These are phyloP conservation scores for Belonocnema kinseyi DNA, from an alignment of 1,140 invertebrate genomes.

Conservation along the genomic window DNA sequence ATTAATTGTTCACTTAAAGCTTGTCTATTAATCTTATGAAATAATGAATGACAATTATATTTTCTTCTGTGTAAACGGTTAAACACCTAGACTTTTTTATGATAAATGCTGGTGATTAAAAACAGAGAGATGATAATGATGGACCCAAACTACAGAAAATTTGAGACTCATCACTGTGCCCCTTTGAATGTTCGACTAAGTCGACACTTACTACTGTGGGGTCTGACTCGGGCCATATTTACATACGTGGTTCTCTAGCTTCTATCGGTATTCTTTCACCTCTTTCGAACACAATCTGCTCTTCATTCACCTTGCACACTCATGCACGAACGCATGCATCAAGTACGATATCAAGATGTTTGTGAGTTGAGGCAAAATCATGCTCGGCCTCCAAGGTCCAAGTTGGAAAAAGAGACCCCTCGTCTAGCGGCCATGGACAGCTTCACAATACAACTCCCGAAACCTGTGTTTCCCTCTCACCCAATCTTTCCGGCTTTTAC, in stretches of 20 bases:
- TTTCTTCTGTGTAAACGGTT: slow-evolving; percentile 3
- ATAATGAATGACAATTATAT: slow-evolving; percentile 12
- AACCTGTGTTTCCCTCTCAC: slow-evolving; percentile 25
- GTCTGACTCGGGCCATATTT: slow-evolving; percentile 2
- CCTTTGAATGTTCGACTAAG: too few relatives aligned
- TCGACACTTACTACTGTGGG: slow-evolving; percentile 25
- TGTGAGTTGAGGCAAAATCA: slow-evolving; percentile 8
- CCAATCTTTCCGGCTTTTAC: background rate
- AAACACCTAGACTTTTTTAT: background rate
- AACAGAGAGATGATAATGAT: slow-evolving; percentile 4
- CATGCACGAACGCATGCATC: slow-evolving; percentile 24
- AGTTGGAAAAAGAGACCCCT: slow-evolving; percentile 39
- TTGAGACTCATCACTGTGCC: slow-evolving; percentile 15
- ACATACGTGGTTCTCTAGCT: slow-evolving; percentile 12
- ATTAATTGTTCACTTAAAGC: too few relatives aligned
- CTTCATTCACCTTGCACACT: slow-evolving; percentile 4
- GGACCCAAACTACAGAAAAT: background rate
- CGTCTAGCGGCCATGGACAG: slow-evolving; percentile 39
- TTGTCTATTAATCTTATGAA: background rate
- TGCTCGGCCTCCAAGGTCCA: slow-evolving; percentile 9
- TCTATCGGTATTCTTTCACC: background rate
- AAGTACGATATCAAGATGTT: slow-evolving; percentile 27
- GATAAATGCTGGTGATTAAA: slow-evolving; percentile 15
- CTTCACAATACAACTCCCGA: slow-evolving; percentile 44
- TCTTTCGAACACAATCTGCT: background rate